Percentiles rank a stretch among this genome's conserved stretches.
Conservation (phyloP, 2,113 vertebrate species). For the Leucopternis melanops region DNA sequence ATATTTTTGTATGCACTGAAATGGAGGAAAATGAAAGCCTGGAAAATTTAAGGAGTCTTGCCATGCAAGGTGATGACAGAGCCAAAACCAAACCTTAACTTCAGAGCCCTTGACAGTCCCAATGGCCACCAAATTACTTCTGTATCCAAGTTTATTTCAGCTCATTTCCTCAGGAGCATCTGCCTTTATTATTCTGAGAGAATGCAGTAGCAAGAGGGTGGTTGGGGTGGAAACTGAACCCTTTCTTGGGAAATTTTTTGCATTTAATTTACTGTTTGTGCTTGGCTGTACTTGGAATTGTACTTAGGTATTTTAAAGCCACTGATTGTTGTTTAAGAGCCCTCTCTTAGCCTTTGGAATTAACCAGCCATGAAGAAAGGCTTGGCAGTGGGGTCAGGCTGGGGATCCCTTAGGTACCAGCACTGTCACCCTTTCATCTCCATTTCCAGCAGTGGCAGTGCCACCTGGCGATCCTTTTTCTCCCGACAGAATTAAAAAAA, state of each 20-base stretch:
- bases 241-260: background rate
- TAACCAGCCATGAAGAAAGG: background rate
- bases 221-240: background rate
- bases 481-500: background rate
- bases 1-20: background rate
- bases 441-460: background rate
- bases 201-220: background rate
- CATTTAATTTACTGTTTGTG: background rate
- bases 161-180: background rate
- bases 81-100: background rate
- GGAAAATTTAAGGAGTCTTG: background rate
- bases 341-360: background rate
- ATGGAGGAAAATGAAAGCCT: background rate
- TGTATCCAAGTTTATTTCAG: background rate
- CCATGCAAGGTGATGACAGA: background rate
- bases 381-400: background rate
- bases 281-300: background rate
- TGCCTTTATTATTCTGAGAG: background rate
- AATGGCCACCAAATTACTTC: background rate
- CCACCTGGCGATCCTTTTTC: background rate
- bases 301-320: background rate
- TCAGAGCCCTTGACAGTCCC: background rate
- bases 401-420: background rate
- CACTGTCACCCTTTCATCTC: background rate
- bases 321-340: background rate